Evolutionary conservation across 1,140 invertebrate genomes (phyloP), one percentile per base, ranked within the genome.

Genomic region (Diploscapter pachys): DNA sequence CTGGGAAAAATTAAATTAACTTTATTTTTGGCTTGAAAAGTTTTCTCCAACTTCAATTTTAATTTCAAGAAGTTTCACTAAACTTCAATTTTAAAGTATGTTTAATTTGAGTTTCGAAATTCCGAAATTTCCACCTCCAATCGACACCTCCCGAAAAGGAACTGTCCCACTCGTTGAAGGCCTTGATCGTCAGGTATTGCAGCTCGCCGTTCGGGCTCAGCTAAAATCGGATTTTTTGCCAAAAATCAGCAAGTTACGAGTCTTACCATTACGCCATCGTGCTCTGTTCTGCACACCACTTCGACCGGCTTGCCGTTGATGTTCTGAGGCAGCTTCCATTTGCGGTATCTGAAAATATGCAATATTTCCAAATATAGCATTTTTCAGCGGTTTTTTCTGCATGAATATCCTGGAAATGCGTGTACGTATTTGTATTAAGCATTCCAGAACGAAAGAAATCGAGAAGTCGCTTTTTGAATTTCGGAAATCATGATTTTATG

Each of bases 151-250:
- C 96, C 52, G 94, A 93, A 57, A 92, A 87, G 89, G 95, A 92
- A 0, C 95, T 95, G 86, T 99, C 96, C 96, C 96, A 99, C 87
- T 99, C 96, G 87, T 99, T 99, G 3, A 99, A 89, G 0, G 96
- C 95, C 87, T 98, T 98, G 79, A 99, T 94, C 9, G 93, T 94
- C 52, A 99, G 88, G 86, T 93, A 98, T 86, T 98, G 95, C 4
- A 85, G 75, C 83, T 99, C 96, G 72, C 92, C 92, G 81, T 93
- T 95, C 0, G 94, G 92, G 2, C 93, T 93, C 81, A 55, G 5
- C 56, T 13, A 52, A 53, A 53, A 6, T 6, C 13, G 51, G 31
- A 9, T 64, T 64, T 13, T 9, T 48, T 64, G 9, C 31, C 63
- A 6, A 5, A 48, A 48, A 48, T 64, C 5, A 31, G 5, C 5